Conservation (phyloP, 2,888 invertebrate genomes). For the Chironomus riparius region DNA sequence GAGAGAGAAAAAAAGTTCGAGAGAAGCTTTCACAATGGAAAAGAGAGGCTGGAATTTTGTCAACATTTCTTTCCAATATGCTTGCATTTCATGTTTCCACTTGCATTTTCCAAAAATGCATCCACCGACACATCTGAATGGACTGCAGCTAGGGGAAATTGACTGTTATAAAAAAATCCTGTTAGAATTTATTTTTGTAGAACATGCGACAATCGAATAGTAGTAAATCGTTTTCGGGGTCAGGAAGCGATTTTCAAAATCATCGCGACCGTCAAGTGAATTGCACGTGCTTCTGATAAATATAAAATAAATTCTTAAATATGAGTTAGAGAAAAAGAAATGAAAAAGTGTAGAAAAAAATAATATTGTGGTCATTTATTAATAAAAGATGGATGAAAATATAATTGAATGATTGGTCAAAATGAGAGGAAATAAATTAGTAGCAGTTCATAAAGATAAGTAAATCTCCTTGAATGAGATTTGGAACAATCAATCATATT, state of each 20-base stretch:
- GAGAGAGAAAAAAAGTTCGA: neutral
- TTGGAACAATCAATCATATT: too few species aligned
- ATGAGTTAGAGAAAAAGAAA: neutral
- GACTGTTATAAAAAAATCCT: neutral
- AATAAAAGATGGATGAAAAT: too few species aligned
- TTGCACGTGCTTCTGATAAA: slow-evolving; percentile 14
- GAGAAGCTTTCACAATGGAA: neutral
- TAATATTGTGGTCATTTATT: neutral
- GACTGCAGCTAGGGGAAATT: neutral
- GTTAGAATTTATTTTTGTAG: neutral
- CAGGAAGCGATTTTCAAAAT: slow-evolving; percentile 20
- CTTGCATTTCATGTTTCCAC: neutral
- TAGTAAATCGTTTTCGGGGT: neutral
- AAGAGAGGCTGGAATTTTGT: neutral
- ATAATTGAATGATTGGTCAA: neutral
- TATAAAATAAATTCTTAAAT: neutral
- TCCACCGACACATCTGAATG: neutral
- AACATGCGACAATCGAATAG: neutral
- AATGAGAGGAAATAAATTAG: neutral
- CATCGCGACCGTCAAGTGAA: slow-evolving; percentile 21
- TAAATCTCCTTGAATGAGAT: neutral
- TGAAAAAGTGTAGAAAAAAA: neutral
- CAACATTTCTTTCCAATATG: neutral
- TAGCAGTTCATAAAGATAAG: neutral
- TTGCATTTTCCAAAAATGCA: neutral